Conservation (phyloP, 2,888 invertebrate species). For the Zhuqinia jingwanae region DNA sequence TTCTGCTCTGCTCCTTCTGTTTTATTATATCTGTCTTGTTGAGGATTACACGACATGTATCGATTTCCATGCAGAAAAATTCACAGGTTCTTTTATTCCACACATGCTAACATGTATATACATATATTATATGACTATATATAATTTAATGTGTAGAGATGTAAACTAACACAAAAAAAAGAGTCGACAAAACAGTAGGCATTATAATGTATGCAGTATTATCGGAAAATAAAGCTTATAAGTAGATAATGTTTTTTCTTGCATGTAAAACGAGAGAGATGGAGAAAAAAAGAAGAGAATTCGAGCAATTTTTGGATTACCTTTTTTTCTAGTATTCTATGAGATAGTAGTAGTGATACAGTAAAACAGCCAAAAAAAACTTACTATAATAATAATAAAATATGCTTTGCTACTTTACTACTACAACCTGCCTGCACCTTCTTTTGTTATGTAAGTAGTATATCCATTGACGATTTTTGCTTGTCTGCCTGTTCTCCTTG, state of each 20-base stretch:
- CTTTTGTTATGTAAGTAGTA: slow-evolving; percentile 6
- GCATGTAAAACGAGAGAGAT: slow-evolving; percentile 3
- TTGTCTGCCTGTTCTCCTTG: slow-evolving; percentile 39
- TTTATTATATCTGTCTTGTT: slow-evolving; percentile 66
- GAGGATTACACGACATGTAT: slow-evolving; percentile 70
- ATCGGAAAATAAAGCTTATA: slow-evolving; percentile 12
- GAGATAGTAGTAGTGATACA: neutral
- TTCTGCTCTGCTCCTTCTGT: slow-evolving; percentile 14
- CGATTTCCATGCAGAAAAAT: slow-evolving; percentile 72
- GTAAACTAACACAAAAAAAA: neutral
- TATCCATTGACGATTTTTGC: neutral
- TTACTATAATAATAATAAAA: too few species aligned
- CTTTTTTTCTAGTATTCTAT: slow-evolving; percentile 23
- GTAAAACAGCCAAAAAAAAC: neutral
- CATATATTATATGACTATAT: neutral
- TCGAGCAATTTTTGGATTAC: slow-evolving; percentile 66
- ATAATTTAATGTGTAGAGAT: neutral
- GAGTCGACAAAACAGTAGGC: neutral
- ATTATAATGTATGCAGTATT: neutral
- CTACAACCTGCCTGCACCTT: slow-evolving; percentile 36
- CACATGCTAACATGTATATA: neutral
- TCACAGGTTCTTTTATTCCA: slow-evolving; percentile 72
- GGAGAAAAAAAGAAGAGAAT: slow-evolving; percentile 51
- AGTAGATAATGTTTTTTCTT: slow-evolving; percentile 49
- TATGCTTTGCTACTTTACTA: too few species aligned